These are phyloP conservation scores for Vidua chalybeata DNA, from an alignment of 2,113 vertebrate species.

Conservation along the genomic window DNA sequence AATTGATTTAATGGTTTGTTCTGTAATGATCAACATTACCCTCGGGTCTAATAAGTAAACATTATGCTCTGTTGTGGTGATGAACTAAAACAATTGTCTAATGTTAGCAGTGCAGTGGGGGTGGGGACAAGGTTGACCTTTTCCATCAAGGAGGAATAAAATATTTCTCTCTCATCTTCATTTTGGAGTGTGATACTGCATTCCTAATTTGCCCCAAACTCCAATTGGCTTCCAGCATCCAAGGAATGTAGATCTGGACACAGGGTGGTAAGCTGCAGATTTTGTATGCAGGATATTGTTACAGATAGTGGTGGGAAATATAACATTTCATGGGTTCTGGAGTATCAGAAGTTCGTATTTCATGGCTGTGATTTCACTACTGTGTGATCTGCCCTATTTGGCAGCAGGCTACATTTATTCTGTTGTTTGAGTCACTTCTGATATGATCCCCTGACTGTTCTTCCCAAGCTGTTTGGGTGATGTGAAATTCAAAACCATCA, in stretches of 20 bases:
- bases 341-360: not conserved
- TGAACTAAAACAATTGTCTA: slow-evolving; percentile 66
- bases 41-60: slow-evolving; percentile 69
- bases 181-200: slow-evolving; percentile 13
- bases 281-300: not conserved
- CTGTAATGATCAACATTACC: slow-evolving; percentile 62
- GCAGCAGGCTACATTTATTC: not conserved
- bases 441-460: not conserved
- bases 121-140: slow-evolving; percentile 53
- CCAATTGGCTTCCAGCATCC: slow-evolving; percentile 6
- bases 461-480: not conserved
- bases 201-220: slow-evolving; percentile 57
- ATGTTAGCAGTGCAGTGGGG: slow-evolving; percentile 21
- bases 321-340: not conserved
- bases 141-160: slow-evolving; percentile 50
- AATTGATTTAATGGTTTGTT: slow-evolving; percentile 71
- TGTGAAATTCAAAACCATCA: not conserved
- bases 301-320: slow-evolving; percentile 33
- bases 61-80: slow-evolving; percentile 64
- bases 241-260: slow-evolving; percentile 16
- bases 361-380: slow-evolving; percentile 10
- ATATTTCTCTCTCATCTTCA: slow-evolving; percentile 47
- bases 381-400: not conserved
- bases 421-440: not conserved
- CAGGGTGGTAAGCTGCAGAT: slow-evolving; percentile 30